Percentiles rank a stretch among this genome's conserved stretches.
Evolutionary conservation across 2,797 vertebrate genomes (phyloP).

Genomic region (Propithecus perrieri): DNA sequence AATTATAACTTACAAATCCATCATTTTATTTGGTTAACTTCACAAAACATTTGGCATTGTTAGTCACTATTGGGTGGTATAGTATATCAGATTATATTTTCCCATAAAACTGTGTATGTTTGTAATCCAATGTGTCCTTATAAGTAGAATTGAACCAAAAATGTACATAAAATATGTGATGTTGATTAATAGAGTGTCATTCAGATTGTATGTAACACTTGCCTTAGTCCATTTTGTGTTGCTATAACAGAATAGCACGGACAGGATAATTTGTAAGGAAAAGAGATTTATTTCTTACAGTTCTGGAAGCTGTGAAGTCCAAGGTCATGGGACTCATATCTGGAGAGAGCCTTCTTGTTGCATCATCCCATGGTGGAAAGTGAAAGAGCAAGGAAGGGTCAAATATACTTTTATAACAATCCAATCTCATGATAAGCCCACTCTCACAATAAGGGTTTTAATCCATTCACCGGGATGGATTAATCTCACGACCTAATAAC

Average conservation of each 20-base stretch:
- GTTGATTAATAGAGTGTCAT: not conserved
- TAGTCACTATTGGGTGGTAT: not conserved
- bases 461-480: not conserved
- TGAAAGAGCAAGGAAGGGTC: not conserved
- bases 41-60: not conserved
- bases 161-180: not conserved
- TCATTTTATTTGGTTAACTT: constrained; percentile 30
- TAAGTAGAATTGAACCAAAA: constrained; percentile 29
- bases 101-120: not conserved
- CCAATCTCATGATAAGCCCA: not conserved
- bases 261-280: not conserved
- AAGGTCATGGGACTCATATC: not conserved
- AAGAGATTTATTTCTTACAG: not conserved
- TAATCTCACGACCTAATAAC: not conserved
- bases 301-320: not conserved
- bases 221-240: not conserved
- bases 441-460: not conserved
- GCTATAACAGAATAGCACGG: not conserved
- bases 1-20: not conserved
- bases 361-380: not conserved
- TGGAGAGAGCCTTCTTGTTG: not conserved
- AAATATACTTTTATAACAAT: not conserved
- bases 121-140: not conserved
- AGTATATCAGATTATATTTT: not conserved
- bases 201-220: not conserved